Evolutionary conservation across 2,113 vertebrate species (phyloP).

Genomic region (Perccottus glenii): DNA sequence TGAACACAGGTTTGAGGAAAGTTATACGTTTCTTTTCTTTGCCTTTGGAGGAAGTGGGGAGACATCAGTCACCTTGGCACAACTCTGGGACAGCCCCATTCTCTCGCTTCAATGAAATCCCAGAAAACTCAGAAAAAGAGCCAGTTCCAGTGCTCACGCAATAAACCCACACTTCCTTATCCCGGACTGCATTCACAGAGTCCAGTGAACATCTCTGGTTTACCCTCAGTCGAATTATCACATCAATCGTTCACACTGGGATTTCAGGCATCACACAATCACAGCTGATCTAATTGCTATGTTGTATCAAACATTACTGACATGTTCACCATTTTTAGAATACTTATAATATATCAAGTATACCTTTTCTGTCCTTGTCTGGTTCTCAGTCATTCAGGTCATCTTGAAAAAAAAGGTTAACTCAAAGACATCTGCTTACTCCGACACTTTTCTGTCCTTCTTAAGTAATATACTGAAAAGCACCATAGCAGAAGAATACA

Average conservation of each 20-base stretch:
- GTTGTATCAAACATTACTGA: no score
- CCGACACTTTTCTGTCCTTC: no score
- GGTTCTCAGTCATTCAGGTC: no score
- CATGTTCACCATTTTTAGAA: no score
- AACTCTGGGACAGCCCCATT: slow-evolving; percentile 55
- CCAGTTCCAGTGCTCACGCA: slow-evolving; percentile 59
- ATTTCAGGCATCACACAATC: no score
- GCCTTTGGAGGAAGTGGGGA: slow-evolving; percentile 35
- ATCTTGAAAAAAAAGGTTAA: no score
- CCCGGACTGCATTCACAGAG: slow-evolving; percentile 32
- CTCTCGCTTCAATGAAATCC: slow-evolving; percentile 72
- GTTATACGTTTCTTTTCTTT: slow-evolving; percentile 48
- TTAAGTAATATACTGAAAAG: not conserved
- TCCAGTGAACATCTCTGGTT: slow-evolving; percentile 14
- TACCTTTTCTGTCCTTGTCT: no score
- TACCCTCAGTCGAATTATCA: slow-evolving; percentile 45
- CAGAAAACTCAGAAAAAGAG: slow-evolving; percentile 42
- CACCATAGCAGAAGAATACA: not conserved
- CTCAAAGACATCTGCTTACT: no score
- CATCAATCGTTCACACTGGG: no score
- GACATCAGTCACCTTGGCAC: slow-evolving; percentile 66
- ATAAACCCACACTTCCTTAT: slow-evolving; percentile 53
- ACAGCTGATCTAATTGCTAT: no score
- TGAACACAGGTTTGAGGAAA: slow-evolving; percentile 33
- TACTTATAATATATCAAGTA: no score